Evolutionary conservation across 2,888 invertebrate species (phyloP), one percentile per base, ranked within the genome.

Genomic region (Phengaris alcon): DNA sequence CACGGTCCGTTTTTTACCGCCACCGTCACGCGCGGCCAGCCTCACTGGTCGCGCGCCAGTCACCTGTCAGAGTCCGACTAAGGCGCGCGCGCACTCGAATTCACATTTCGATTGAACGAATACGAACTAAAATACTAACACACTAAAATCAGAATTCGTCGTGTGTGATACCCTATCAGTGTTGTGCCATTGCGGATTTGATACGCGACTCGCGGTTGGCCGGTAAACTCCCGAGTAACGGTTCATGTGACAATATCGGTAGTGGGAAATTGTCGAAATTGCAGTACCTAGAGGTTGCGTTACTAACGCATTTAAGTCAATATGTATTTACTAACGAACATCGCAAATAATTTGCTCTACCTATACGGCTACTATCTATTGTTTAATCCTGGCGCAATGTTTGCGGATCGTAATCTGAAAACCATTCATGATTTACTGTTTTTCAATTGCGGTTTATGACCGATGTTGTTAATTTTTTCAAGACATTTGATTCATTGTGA

Each of bases 61-160:
- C 92, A 91, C 92, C 93, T 93, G 93, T 86, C 83, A 86, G 88
- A 88, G 82, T 83, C 87, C 90, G 90, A 84, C 83, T 82, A 79
- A 80, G 81, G 82, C 88, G 90, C 90, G 85, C 91, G 90, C 89
- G 90, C 87, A 77, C 76, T 75, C 73, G 75, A 75, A 73, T 76
- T 69, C 74, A 74, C 79, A 84, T 85, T 82, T 81, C 81, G 81
- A 86, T 85, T 84, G 85, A 82, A 81, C 87, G 86, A 87, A 86
- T 81, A 22, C 85, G 85, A 88, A 85, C 80, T 84, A 78, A 81
- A 82, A 82, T 81, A 86, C 82, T 87, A 88, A 88, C 81, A 81
- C 82, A 88, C 84, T 88, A 88, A 89, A 79, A 81, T 85, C 81
- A 80, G 81, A 84, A 85, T 81, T 81, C 76, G 76, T 75, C 82